phyloP scores from a whole-genome alignment of 2,113 vertebrate species.

The Haplochromis vanheusdeni region DNA sequence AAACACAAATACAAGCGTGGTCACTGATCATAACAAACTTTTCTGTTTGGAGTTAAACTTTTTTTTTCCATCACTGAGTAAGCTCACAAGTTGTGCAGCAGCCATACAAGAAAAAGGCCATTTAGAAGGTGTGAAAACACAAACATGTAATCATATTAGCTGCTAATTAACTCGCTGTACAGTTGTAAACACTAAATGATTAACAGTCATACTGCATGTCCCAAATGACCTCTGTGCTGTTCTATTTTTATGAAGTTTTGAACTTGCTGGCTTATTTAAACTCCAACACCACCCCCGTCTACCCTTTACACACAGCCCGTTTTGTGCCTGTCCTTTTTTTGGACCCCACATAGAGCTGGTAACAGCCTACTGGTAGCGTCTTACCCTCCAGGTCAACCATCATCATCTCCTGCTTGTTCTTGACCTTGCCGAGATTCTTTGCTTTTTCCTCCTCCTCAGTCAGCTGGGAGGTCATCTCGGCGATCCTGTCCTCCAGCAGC shows the following conservation, averaged over 20 bases:
- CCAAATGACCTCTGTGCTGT: neutral
- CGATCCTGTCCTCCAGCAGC: slow-evolving; percentile 87
- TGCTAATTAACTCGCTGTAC: neutral
- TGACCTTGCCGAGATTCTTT: slow-evolving; percentile 91
- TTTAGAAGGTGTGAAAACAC: neutral
- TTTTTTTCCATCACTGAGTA: neutral
- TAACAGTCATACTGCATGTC: neutral
- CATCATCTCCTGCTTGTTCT: slow-evolving; percentile 99
- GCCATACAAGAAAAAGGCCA: neutral
- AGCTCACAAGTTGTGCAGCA: neutral
- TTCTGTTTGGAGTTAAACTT: neutral
- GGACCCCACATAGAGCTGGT: neutral
- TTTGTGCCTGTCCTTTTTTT: neutral
- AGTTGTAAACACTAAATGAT: neutral
- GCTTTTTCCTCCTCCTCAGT: slow-evolving; percentile 97
- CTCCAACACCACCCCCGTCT: neutral
- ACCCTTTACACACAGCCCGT: neutral
- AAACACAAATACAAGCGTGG: neutral
- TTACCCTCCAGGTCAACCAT: slow-evolving; percentile 95
- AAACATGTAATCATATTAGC: neutral
- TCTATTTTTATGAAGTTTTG: neutral
- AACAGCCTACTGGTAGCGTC: neutral
- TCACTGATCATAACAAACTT: neutral
- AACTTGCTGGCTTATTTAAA: neutral
- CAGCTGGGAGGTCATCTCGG: slow-evolving; percentile 88